Evolutionary conservation across 2,888 invertebrate species (phyloP).

Genomic region (Synanthedon myopaeformis): DNA sequence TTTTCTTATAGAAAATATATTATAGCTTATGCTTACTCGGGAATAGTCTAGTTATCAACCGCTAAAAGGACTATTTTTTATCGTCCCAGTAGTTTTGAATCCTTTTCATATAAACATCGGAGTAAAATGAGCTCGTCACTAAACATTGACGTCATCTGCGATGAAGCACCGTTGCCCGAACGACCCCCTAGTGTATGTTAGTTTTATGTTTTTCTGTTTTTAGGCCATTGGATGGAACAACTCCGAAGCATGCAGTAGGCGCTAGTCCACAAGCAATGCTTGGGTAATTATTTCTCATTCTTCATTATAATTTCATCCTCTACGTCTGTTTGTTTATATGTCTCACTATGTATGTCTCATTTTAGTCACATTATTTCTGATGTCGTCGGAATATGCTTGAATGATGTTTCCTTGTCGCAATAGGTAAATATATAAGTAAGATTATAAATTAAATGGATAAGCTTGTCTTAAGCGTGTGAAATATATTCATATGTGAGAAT

Average conservation of each 20-base stretch:
- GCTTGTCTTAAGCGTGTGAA: no score
- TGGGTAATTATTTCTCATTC: slow-evolving; percentile 70
- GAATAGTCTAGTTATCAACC: no score
- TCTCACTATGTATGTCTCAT: not conserved
- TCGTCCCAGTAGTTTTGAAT: no score
- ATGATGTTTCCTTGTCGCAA: no score
- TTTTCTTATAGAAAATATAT: no score
- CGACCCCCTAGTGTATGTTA: slow-evolving; percentile 42
- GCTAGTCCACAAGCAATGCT: slow-evolving; percentile 72
- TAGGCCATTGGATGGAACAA: slow-evolving; percentile 74
- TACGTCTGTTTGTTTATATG: not conserved
- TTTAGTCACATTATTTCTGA: not conserved
- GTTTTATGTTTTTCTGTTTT: slow-evolving; percentile 69
- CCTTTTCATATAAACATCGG: no score
- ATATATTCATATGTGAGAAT: no score
- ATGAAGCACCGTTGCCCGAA: slow-evolving; percentile 17
- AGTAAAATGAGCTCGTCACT: slow-evolving; percentile 24
- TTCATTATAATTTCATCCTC: slow-evolving; percentile 13
- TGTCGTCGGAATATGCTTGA: no score
- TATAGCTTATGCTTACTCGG: no score
- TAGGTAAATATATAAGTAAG: no score
- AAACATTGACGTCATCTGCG: slow-evolving; percentile 6
- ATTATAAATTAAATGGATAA: no score
- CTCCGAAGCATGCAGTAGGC: slow-evolving; percentile 69
- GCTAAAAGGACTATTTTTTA: no score